Percentiles rank a stretch among this genome's conserved stretches.
These are phyloP conservation scores for Zaprionus camerounensis DNA, from an alignment of 1,140 invertebrate genomes.

Conservation along the genomic window DNA sequence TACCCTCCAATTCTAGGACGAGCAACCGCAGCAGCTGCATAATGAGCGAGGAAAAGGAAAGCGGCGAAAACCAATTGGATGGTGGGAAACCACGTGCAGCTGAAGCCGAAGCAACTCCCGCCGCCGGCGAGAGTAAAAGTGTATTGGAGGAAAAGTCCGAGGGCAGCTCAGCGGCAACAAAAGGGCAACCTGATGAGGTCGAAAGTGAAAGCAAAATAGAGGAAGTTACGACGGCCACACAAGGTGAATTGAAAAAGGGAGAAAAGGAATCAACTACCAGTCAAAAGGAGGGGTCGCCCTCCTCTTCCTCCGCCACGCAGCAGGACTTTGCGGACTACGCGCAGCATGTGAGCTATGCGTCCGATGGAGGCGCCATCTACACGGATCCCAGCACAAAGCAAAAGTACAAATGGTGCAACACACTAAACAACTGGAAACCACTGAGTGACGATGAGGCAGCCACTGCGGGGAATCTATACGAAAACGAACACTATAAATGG, in stretches of 20 bases:
- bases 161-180: conserved; percentile 12
- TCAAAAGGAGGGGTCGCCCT: background rate
- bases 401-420: conserved; percentile 89
- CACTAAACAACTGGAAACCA: conserved; percentile 86
- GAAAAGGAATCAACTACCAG: background rate
- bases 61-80: conserved; percentile 12
- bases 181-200: background rate
- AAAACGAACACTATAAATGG: conserved; percentile 89
- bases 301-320: conserved; percentile 5
- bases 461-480: conserved; percentile 85
- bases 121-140: conserved; percentile 18
- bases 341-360: conserved; percentile 87
- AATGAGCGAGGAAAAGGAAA: conserved; percentile 60
- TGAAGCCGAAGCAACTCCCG: conserved; percentile 4
- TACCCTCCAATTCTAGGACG: conserved; percentile 66
- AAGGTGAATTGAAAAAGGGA: conserved; percentile 2
- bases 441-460: conserved; percentile 42
- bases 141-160: conserved; percentile 13
- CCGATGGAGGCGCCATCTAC: conserved; percentile 89
- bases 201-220: conserved; percentile 14
- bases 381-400: conserved; percentile 89
- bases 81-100: background rate
- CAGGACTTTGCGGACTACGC: conserved; percentile 84
- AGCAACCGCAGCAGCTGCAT: background rate
- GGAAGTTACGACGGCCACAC: background rate